Conservation (phyloP, 2,888 invertebrate species). For the Linnaemya tessellans region DNA sequence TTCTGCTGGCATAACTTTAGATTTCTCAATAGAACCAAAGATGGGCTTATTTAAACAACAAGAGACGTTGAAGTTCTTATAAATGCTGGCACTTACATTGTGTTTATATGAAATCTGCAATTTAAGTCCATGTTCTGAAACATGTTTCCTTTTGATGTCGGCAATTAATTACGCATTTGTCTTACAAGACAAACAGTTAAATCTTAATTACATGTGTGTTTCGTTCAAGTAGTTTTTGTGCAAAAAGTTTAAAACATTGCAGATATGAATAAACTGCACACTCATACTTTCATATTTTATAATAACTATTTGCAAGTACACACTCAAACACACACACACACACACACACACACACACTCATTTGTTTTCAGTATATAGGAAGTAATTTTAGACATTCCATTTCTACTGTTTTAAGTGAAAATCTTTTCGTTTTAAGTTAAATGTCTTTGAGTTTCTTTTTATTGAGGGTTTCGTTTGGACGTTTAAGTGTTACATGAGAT, state of each 20-base stretch:
- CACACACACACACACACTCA: not conserved
- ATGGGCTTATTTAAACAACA: not conserved
- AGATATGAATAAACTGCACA: constrained; percentile 52
- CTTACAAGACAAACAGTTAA: constrained; percentile 81
- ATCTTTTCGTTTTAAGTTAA: constrained; percentile 61
- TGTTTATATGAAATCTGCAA: not conserved
- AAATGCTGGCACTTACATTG: not conserved
- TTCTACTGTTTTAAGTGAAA: constrained; percentile 20
- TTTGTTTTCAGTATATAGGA: constrained; percentile 2
- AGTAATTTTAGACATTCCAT: constrained; percentile 34
- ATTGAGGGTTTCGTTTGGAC: constrained; percentile 44
- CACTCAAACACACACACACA: not conserved
- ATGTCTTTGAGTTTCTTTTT: constrained; percentile 68
- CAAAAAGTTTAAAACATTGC: constrained; percentile 25
- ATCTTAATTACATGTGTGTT: constrained; percentile 64
- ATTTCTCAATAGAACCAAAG: not conserved
- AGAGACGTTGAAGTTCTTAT: not conserved
- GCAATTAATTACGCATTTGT: constrained; percentile 83
- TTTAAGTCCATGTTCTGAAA: constrained; percentile 65
- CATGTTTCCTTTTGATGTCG: constrained; percentile 79
- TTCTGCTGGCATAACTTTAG: constrained; percentile 12
- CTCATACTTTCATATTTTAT: constrained; percentile 36
- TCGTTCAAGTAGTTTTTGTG: constrained; percentile 32
- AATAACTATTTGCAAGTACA: constrained; percentile 16
- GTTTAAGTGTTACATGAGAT: constrained; percentile 55